Evolutionary conservation across 2,113 vertebrate species (phyloP).

Genomic region (Neotoma lepida): DNA sequence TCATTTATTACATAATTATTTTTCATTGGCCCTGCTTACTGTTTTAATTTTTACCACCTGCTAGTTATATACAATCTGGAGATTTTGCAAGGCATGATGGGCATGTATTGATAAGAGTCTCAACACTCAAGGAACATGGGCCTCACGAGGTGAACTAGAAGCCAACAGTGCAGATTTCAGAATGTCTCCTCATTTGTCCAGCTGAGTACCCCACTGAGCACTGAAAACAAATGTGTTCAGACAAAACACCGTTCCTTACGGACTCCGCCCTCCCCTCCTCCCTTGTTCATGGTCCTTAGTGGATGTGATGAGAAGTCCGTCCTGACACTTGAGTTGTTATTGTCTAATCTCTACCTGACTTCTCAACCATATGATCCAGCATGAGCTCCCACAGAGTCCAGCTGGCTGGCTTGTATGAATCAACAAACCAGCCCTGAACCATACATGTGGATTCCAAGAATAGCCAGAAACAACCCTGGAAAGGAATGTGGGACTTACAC

Average conservation of each 20-base stretch:
- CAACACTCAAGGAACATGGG: background rate
- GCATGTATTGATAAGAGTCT: background rate
- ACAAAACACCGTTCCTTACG: background rate
- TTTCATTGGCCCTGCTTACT: background rate
- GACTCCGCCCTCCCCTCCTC: background rate
- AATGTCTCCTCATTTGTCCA: background rate
- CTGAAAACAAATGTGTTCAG: background rate
- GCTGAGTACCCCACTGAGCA: background rate
- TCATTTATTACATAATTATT: background rate
- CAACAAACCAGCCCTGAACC: background rate
- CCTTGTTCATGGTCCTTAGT: no score
- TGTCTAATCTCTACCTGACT: no score
- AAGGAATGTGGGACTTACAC: background rate
- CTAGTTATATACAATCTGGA: background rate
- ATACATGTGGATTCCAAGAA: background rate
- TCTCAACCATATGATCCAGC: no score
- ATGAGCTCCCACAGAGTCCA: background rate
- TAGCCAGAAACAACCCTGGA: background rate
- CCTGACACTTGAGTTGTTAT: background rate
- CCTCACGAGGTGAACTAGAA: background rate
- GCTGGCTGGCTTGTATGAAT: background rate
- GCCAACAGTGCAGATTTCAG: background rate
- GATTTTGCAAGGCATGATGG: background rate
- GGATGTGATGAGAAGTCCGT: no score
- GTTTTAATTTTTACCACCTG: background rate